Evolutionary conservation across 2,113 vertebrate genomes (phyloP), one percentile per base, ranked within the genome.

Genomic region (Phalacrocorax aristotelis): DNA sequence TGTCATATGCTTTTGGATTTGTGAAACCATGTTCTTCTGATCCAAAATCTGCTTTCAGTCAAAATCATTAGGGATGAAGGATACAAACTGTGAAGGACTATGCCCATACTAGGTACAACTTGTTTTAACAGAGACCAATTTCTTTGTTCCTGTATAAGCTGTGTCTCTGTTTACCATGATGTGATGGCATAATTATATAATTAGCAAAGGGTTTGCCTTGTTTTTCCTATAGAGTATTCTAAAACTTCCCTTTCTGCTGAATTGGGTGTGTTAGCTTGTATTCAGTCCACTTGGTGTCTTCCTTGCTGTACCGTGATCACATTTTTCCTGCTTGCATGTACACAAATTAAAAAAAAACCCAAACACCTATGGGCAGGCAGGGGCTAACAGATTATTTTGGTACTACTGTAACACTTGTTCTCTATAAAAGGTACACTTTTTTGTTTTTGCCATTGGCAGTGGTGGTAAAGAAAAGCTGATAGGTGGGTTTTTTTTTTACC

Each of bases 91-190:
- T 71, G 21, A 40, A 71, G 42, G n/a, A 20, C 15, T 55, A 14
- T 30, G 14, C 14, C 10, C 1, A 2, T 54, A 9, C 10, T 13
- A 49, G 10, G 5, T 40, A 3, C 9, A 46, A 15, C 8, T 34
- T 89, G 7, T 34, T 79, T 83, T 21, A 83, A 64, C 13, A 25
- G 3, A 49, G 54, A 57, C 21, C 8, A 30, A 21, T 62, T 68
- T 51, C 49, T 68, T 82, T 79, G 11, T 69, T 83, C 13, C 9
- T 68, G 1, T 68, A 5, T 52, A 66, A 85, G 10, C 15, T 77
- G 14, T 60, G 7, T 60, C 32, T 68, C 6, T 70, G 46, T 23
- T 71, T 80, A 16, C 9, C 6, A 13, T 64, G 61, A 23, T 13
- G 19, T 5, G 11, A 44, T 77, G 26, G 11, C 9, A 9, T 62